Evolutionary conservation across 2,113 vertebrate species (phyloP).

Genomic region (Hypanus sabinus): DNA sequence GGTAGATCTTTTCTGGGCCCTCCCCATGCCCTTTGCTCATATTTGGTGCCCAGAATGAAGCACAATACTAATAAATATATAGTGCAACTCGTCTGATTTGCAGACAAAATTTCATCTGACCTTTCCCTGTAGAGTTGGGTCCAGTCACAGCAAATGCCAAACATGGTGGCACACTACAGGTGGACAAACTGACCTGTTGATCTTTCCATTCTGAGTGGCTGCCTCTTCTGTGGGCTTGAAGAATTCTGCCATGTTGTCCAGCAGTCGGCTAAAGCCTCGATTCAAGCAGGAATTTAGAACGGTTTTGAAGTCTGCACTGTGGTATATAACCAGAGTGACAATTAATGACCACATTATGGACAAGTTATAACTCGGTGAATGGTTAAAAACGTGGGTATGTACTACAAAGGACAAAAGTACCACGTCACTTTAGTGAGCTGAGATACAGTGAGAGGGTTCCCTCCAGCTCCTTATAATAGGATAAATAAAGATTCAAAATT

Average conservation of each 20-base stretch:
- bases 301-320: slow-evolving; percentile 79
- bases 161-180: not conserved
- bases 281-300: slow-evolving; percentile 78
- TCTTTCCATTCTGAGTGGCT: slow-evolving; percentile 50
- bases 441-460: too few relatives aligned
- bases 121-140: not conserved
- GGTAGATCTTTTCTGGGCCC: too few relatives aligned
- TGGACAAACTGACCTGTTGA: slow-evolving; percentile 62
- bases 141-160: not conserved
- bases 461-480: too few relatives aligned
- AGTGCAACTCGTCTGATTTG: too few relatives aligned
- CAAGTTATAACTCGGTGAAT: not conserved
- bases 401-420: not conserved
- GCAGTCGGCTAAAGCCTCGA: slow-evolving; percentile 80
- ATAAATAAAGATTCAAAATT: too few relatives aligned
- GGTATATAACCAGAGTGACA: slow-evolving; percentile 38
- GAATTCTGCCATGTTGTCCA: slow-evolving; percentile 93
- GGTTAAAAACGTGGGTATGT: not conserved
- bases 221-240: slow-evolving; percentile 75
- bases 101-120: not conserved
- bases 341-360: not conserved
- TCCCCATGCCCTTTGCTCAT: too few relatives aligned
- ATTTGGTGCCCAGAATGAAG: too few relatives aligned
- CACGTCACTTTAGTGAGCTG: not conserved
- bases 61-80: too few relatives aligned